These are phyloP conservation scores for Sceloporus undulatus DNA, from an alignment of 2,113 vertebrate genomes.

Conservation along the genomic window DNA sequence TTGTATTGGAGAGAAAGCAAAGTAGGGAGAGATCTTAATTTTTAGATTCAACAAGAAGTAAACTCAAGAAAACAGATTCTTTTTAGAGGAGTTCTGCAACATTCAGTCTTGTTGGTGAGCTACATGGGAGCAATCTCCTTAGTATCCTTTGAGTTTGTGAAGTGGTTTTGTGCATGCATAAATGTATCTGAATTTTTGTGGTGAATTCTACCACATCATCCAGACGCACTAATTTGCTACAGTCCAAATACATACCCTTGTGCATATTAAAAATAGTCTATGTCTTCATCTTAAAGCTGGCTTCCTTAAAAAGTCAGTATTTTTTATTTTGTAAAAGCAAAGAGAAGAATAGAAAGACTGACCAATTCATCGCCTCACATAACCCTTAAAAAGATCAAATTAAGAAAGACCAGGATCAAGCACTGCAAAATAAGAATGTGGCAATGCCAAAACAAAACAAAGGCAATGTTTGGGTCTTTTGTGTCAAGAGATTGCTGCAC, in stretches of 20 bases:
- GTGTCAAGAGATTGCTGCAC: too few relatives aligned
- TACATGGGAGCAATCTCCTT: neutral
- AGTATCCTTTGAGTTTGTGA: neutral
- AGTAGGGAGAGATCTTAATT: neutral
- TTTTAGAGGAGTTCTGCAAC: neutral
- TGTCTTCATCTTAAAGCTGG: neutral
- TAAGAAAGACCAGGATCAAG: neutral
- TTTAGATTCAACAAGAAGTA: too few relatives aligned
- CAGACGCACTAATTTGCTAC: slow-evolving; percentile 1
- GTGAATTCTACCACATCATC: neutral
- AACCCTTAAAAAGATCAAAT: neutral
- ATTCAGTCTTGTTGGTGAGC: neutral
- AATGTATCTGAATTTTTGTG: neutral
- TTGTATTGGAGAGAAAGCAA: neutral
- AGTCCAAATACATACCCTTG: neutral
- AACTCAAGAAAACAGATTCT: neutral
- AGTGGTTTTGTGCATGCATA: neutral
- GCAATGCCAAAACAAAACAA: neutral
- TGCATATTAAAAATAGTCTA: neutral
- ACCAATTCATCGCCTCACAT: neutral
- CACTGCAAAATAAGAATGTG: neutral
- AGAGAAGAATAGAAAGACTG: neutral
- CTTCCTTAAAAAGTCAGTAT: neutral
- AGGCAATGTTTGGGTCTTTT: neutral
- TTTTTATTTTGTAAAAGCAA: neutral